Evolutionary conservation across 2,888 invertebrate species (phyloP).

Genomic region (Hypselothyrea guttata): DNA sequence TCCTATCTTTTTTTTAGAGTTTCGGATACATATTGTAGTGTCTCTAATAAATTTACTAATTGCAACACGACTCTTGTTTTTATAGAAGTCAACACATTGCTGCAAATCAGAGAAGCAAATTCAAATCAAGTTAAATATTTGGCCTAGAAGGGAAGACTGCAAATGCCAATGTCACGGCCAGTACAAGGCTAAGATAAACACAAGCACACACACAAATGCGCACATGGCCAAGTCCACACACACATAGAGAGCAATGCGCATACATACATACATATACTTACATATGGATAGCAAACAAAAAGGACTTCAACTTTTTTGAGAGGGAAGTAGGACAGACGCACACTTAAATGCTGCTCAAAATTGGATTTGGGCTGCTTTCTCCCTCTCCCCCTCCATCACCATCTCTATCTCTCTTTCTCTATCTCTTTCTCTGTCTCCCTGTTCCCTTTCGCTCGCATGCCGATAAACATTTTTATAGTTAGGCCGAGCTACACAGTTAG

Average conservation of each 20-base stretch:
- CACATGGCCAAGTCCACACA: conserved; percentile 7
- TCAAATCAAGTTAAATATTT: conserved; percentile 66
- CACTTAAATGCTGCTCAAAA: conserved; percentile 72
- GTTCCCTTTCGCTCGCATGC: conserved; percentile 33
- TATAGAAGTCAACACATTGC: too few species aligned
- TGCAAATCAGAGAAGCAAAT: conserved; percentile 19
- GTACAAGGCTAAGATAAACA: conserved; percentile 33
- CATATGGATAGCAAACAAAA: conserved; percentile 58
- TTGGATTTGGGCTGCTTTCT: conserved; percentile 68
- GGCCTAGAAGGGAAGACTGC: conserved; percentile 4
- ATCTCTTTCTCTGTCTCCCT: not conserved
- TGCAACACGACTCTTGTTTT: too few species aligned
- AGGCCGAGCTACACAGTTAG: conserved; percentile 29
- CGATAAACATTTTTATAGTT: conserved; percentile 75
- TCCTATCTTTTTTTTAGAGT: too few species aligned
- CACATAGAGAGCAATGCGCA: conserved; percentile 6
- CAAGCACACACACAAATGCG: too few species aligned
- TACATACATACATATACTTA: conserved; percentile 15
- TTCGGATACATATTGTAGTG: too few species aligned
- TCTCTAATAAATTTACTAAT: too few species aligned
- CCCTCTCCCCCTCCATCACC: not conserved
- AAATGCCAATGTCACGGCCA: conserved; percentile 52
- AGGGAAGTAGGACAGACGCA: conserved; percentile 54
- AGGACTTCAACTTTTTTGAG: conserved; percentile 16
- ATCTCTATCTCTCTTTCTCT: not conserved